phyloP scores from a whole-genome alignment of 2,113 vertebrate species.

The Ciconia stormi region DNA sequence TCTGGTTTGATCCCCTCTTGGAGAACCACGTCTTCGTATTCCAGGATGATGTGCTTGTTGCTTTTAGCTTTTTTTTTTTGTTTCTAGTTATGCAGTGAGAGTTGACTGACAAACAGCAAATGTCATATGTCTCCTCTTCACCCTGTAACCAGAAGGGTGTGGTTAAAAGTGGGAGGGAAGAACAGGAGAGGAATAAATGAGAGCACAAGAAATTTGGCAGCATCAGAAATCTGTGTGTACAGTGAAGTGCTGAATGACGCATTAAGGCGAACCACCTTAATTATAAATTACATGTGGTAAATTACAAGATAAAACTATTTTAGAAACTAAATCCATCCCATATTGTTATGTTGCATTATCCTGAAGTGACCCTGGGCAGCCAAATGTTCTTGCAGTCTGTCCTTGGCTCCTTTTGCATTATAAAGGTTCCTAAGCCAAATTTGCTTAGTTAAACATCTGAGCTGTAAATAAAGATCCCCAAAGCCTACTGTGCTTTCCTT shows the following conservation, averaged over 20 bases:
- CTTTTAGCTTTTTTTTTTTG: neutral
- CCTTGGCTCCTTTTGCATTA: slow-evolving; percentile 40
- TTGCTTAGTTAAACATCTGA: slow-evolving; percentile 53
- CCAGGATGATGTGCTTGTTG: neutral
- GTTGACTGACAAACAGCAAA: slow-evolving; percentile 38
- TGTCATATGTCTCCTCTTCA: slow-evolving; percentile 3
- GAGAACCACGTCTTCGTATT: neutral
- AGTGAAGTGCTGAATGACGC: neutral
- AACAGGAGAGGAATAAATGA: neutral
- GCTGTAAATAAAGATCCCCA: slow-evolving; percentile 53
- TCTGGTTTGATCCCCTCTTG: neutral
- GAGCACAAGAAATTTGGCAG: neutral
- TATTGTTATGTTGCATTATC: slow-evolving; percentile 19
- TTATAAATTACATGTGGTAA: neutral
- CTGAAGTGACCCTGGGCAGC: slow-evolving; percentile 44
- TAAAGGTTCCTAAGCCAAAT: slow-evolving; percentile 39
- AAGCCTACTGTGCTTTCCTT: slow-evolving; percentile 47
- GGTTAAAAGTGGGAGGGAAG: slow-evolving; percentile 26
- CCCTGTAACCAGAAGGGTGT: slow-evolving; percentile 21
- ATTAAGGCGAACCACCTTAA: neutral
- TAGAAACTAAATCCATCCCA: neutral
- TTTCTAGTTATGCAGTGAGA: neutral
- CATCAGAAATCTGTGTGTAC: neutral
- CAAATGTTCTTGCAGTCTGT: slow-evolving; percentile 51
- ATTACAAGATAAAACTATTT: neutral